Conservation (phyloP, 2,113 vertebrate species). For the Tor tambroides region DNA sequence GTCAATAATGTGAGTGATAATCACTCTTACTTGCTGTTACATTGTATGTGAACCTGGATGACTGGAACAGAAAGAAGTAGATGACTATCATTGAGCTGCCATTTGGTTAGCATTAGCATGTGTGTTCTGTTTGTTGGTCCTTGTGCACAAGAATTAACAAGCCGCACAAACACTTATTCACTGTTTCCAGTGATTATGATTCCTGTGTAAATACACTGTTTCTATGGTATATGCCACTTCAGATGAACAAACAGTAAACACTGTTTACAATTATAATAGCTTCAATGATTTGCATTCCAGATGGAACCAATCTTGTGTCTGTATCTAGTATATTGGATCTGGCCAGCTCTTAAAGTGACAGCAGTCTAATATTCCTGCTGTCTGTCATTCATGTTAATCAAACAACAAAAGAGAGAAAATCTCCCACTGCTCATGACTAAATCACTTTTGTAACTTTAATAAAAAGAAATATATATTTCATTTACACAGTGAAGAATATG, state of each 20-base stretch:
- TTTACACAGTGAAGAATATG: no score
- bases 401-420: no score
- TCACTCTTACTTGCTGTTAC: neutral
- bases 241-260: neutral
- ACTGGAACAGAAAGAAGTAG: neutral
- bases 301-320: no score
- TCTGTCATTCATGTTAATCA: no score
- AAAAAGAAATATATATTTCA: no score
- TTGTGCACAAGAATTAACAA: neutral
- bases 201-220: neutral
- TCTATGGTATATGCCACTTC: neutral
- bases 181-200: no score
- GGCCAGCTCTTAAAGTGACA: no score
- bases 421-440: no score
- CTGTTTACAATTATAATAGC: neutral
- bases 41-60: neutral
- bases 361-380: no score
- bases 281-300: neutral
- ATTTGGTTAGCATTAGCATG: neutral
- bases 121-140: neutral
- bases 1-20: neutral
- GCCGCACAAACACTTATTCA: neutral
- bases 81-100: neutral
- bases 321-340: no score
- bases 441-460: no score